Base-by-base conservation (phyloP, 2,888 invertebrate species). In the Caenorhabditis doughertyi region DNA sequence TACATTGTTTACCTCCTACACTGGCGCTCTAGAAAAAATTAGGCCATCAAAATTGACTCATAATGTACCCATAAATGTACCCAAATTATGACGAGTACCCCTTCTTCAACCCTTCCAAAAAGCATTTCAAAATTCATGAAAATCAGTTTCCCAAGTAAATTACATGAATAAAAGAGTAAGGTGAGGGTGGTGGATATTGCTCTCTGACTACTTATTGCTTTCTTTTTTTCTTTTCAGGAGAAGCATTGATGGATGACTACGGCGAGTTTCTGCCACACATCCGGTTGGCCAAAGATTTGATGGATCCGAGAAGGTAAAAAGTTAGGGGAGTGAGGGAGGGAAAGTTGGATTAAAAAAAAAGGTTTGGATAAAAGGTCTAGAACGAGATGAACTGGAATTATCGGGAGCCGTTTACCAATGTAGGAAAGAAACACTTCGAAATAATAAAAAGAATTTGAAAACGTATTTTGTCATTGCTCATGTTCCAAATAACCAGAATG, bases 241-340 rank as follows among this genome's bases (percentile, higher is more conserved):
- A 87, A 35, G 88, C 90, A 29, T 80, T 91, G 58, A 85, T 89
- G 74, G 84, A 87, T 60, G 85, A 84, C 32, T 85, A 89, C 65
- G 91, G 91, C 32, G 89, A 91, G 44, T 90, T 91, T 65, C 82
- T 91, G 64, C 91, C 91, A 21, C 91, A 91, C 71, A 89, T 91
- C 65, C 85, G 91, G 23, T 81, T 91, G 67, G 89, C 90, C 11
- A 91, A 91, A 67, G 91, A 91, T 84, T 80, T 91, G 23, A 88
- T 89, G 84, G 91, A 91, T 72, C 84, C 84, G 56, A 81, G 85
- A 64, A 86, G 90, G 81, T 88, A 21, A n/a, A n/a, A n/a, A n/a
- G n/a, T n/a, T n/a, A n/a, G n/a, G n/a, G n/a, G n/a, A n/a, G n/a
- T n/a, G n/a, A n/a, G n/a, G n/a, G n/a, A n/a, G 32, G n/a, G 27